Percentiles rank a stretch among this genome's conserved stretches.
phyloP scores from a whole-genome alignment of 2,797 vertebrate genomes.

The Aulostomus chinensis region DNA sequence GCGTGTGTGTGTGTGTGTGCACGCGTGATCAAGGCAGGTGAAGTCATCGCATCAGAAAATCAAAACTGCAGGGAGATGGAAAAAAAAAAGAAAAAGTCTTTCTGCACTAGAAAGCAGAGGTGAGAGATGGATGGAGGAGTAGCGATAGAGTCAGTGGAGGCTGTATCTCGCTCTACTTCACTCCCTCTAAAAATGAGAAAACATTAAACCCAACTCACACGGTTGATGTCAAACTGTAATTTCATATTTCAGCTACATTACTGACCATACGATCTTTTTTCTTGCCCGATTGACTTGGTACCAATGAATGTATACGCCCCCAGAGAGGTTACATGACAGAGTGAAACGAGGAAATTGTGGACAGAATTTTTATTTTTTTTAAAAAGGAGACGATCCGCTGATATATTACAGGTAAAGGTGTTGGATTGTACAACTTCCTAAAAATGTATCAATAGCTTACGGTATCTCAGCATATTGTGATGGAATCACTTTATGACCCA shows the following conservation, averaged over 20 bases:
- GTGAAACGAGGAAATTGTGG: no score
- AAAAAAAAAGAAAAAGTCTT: slow-evolving; percentile 27
- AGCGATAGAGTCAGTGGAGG: slow-evolving; percentile 5
- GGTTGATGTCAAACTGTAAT: slow-evolving; percentile 12
- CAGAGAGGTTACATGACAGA: not conserved
- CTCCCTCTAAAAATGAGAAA: slow-evolving; percentile 13
- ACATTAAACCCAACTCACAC: slow-evolving; percentile 10
- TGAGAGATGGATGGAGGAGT: slow-evolving; percentile 26
- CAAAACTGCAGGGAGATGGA: slow-evolving; percentile 46
- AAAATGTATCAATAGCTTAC: not conserved
- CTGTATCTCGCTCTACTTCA: not conserved
- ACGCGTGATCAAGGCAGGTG: slow-evolving; percentile 37
- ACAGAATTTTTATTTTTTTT: no score
- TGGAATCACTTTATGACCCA: no score
- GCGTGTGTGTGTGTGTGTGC: slow-evolving; percentile 30
- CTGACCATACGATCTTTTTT: slow-evolving; percentile 8
- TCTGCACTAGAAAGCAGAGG: slow-evolving; percentile 27
- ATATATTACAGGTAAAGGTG: slow-evolving; percentile 10
- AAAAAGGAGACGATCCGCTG: not conserved
- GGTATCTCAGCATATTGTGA: no score
- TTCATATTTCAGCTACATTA: slow-evolving; percentile 20
- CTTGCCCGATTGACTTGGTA: slow-evolving; percentile 14
- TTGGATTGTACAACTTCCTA: slow-evolving; percentile 3
- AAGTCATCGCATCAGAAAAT: slow-evolving; percentile 59
- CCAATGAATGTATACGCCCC: not conserved